A percentile compares a stretch with the other conserved stretches of the same genome.
Conservation (phyloP, 2,797 vertebrate species). For the Pseudochromis fuscus region DNA sequence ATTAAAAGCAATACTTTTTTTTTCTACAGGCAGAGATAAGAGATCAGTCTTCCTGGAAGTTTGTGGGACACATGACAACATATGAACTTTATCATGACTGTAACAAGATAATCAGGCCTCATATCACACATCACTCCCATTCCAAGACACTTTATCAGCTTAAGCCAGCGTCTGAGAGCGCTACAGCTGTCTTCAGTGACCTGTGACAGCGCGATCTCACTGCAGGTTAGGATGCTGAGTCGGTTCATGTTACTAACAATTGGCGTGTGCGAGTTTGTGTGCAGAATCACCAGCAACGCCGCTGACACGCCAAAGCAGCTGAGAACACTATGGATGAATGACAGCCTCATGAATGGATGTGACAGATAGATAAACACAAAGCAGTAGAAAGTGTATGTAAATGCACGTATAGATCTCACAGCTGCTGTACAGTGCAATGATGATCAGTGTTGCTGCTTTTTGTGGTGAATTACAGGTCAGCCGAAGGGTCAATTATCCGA, state of each 20-base stretch:
- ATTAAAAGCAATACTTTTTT: neutral
- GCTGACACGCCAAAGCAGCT: conserved; percentile 79
- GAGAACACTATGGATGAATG: conserved; percentile 68
- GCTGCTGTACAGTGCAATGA: neutral
- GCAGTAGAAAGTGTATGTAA: conserved; percentile 24
- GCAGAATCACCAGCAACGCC: conserved; percentile 53
- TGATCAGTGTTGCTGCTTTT: conserved; percentile 21
- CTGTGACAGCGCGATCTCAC: conserved; percentile 65
- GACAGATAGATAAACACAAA: conserved; percentile 45
- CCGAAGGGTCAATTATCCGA: conserved; percentile 71
- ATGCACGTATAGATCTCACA: neutral
- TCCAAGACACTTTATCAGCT: conserved; percentile 67
- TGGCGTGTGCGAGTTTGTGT: conserved; percentile 66
- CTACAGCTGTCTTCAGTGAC: conserved; percentile 77
- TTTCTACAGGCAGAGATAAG: neutral
- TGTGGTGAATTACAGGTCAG: conserved; percentile 57
- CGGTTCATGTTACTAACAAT: conserved; percentile 82
- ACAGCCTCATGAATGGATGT: conserved; percentile 54
- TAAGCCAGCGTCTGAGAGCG: conserved; percentile 54
- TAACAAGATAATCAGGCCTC: conserved; percentile 60
- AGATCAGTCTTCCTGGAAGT: neutral
- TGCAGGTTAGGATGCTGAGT: conserved; percentile 77
- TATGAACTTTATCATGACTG: conserved; percentile 55
- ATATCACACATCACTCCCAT: conserved; percentile 53
- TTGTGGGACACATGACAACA: conserved; percentile 35